phyloP scores from a whole-genome alignment of 2,797 vertebrate genomes.

The Enteromius thamalakanensis region DNA sequence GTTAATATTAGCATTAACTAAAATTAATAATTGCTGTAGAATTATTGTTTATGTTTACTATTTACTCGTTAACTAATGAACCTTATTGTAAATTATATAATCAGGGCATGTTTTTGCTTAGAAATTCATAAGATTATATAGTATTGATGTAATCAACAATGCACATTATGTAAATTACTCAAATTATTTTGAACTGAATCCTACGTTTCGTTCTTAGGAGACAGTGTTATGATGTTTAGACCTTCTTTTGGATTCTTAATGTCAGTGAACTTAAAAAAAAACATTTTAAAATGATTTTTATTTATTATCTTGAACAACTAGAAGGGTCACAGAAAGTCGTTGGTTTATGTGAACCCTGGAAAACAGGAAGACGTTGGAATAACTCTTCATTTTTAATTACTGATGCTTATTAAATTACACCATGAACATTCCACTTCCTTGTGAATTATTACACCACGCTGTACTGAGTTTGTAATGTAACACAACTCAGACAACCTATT shows the following conservation, averaged over 20 bases:
- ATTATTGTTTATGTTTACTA: too few species aligned
- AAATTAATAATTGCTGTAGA: too few species aligned
- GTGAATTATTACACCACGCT: background rate
- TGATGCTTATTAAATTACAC: conserved; percentile 1
- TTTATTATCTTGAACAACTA: background rate
- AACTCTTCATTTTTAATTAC: background rate
- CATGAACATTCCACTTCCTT: background rate
- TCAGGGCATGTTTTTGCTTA: background rate
- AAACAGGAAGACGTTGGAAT: background rate
- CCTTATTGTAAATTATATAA: background rate
- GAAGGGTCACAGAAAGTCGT: background rate
- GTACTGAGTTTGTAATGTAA: background rate
- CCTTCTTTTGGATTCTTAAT: background rate
- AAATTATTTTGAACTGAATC: background rate
- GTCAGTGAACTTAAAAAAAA: background rate
- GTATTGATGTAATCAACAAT: background rate
- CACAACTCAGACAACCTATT: background rate
- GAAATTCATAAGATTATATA: background rate
- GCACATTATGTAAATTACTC: background rate
- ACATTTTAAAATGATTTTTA: background rate
- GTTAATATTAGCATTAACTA: too few species aligned
- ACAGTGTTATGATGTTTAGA: background rate
- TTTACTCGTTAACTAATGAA: too few species aligned
- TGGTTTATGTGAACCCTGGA: background rate
- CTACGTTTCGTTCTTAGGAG: background rate